A percentile compares a stretch with the other conserved stretches of the same genome.
Conservation (phyloP, 2,888 invertebrate species). For the Callosobruchus maculatus region DNA sequence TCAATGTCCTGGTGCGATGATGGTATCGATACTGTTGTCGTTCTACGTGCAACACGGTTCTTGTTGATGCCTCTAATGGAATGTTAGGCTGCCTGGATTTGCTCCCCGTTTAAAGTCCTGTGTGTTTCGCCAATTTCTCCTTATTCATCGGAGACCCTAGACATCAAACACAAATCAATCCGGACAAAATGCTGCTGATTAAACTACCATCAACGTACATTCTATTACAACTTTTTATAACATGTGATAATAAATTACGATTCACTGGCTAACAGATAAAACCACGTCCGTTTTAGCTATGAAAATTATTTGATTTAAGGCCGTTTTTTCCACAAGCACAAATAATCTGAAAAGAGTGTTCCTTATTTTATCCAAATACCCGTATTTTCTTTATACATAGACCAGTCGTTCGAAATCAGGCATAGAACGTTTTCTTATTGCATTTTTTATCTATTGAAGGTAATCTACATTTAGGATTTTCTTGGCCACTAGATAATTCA, state of each 20-base stretch:
- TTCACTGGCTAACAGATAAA: no score
- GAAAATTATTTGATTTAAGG: no score
- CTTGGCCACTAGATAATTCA: no score
- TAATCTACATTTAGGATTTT: conserved; percentile 14
- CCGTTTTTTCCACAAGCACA: no score
- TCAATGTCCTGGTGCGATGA: background rate
- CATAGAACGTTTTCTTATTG: background rate
- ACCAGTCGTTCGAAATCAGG: background rate
- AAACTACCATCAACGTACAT: background rate
- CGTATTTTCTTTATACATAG: no score
- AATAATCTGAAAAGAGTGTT: no score
- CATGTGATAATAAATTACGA: no score
- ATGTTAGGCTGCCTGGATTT: conserved; percentile 73
- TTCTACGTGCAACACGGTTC: background rate
- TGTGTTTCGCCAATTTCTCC: conserved; percentile 78
- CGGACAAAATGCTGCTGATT: no score
- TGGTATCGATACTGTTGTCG: background rate
- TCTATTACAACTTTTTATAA: background rate
- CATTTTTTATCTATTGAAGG: background rate
- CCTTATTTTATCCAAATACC: no score
- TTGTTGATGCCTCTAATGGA: background rate
- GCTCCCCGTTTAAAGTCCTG: conserved; percentile 66
- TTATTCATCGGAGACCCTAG: conserved; percentile 80
- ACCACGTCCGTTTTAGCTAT: no score
- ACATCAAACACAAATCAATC: conserved; percentile 9